These are phyloP conservation scores for Gobiocypris rarus DNA, from an alignment of 2,113 vertebrate species.

Conservation along the genomic window DNA sequence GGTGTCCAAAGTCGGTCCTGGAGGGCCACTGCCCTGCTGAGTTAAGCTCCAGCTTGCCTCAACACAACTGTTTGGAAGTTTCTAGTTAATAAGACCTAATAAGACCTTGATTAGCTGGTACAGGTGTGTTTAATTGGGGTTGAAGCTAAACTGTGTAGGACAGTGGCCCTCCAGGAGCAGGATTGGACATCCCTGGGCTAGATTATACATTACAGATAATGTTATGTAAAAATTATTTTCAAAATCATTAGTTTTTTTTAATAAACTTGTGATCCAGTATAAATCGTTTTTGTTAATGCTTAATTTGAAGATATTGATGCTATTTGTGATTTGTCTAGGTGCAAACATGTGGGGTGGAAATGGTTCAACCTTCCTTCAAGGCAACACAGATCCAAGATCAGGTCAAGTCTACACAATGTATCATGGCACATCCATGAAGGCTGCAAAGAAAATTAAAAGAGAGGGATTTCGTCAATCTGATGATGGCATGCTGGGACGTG, in stretches of 20 bases:
- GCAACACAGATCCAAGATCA: neutral
- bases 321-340: neutral
- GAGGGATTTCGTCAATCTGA: slow-evolving; percentile 33
- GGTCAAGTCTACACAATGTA: slow-evolving; percentile 49
- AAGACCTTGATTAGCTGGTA: too few relatives aligned
- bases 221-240: neutral
- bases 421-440: slow-evolving; percentile 53
- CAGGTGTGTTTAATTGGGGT: too few relatives aligned
- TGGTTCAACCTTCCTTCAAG: neutral
- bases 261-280: neutral
- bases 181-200: too few relatives aligned
- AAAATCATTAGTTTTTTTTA: neutral
- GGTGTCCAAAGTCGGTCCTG: too few relatives aligned
- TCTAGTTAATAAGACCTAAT: too few relatives aligned
- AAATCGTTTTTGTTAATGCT: neutral
- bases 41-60: too few relatives aligned
- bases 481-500: slow-evolving; percentile 18
- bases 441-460: slow-evolving; percentile 8
- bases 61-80: too few relatives aligned
- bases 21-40: too few relatives aligned
- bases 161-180: too few relatives aligned
- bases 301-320: neutral
- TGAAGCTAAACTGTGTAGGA: too few relatives aligned
- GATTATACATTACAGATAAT: neutral
- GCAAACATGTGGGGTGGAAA: slow-evolving; percentile 23